Percentiles rank a stretch among this genome's conserved stretches.
Conservation (phyloP, 2,888 invertebrate genomes). For the Acleris sparsana region DNA sequence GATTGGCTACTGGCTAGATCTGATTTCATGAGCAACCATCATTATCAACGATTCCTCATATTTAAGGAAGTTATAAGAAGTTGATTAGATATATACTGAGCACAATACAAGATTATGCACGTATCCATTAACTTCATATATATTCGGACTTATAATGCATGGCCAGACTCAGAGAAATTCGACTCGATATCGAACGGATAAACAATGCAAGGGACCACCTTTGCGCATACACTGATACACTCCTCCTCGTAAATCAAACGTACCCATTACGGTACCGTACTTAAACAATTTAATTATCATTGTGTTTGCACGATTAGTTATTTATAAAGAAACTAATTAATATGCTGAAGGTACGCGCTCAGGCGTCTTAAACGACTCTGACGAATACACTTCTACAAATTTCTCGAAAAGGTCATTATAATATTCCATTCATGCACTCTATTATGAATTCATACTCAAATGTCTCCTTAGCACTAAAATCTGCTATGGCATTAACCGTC, state of each 20-base stretch:
- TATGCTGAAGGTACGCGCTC: not conserved
- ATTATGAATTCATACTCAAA: conserved; percentile 11
- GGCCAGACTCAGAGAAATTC: too few relatives aligned
- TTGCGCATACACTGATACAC: not conserved
- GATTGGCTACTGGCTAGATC: too few relatives aligned
- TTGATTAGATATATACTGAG: too few relatives aligned
- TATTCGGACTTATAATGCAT: too few relatives aligned
- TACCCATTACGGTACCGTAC: not conserved
- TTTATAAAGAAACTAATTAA: not conserved
- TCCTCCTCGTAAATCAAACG: not conserved
- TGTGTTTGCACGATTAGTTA: not conserved
- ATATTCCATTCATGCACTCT: conserved; percentile 19
- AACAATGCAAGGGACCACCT: not conserved
- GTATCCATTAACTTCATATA: too few relatives aligned
- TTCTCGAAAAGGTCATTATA: conserved; percentile 8
- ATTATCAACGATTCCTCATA: too few relatives aligned
- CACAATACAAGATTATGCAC: too few relatives aligned
- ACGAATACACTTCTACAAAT: not conserved
- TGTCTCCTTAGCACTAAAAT: conserved; percentile 13
- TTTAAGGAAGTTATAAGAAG: too few relatives aligned
- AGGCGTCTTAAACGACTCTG: not conserved
- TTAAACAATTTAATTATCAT: not conserved
- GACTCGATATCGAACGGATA: too few relatives aligned
- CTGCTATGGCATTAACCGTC: conserved; percentile 15
- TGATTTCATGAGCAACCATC: too few relatives aligned